phyloP scores from a whole-genome alignment of 2,113 vertebrate genomes.

The Copsychus sechellarum region DNA sequence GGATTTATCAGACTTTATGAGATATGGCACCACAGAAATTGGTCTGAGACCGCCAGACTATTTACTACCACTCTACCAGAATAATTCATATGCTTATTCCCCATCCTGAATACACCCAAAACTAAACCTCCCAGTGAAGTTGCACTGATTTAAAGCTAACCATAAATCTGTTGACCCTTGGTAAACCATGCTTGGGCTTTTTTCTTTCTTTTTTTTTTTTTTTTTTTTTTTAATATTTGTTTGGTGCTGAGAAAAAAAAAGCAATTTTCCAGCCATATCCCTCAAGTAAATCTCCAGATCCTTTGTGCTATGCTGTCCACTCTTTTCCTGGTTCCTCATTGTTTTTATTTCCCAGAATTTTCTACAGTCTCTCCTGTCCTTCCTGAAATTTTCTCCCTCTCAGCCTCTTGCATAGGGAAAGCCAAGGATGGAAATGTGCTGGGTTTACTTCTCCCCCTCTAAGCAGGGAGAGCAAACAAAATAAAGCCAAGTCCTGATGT shows the following conservation, averaged over 20 bases:
- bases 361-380: neutral
- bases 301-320: neutral
- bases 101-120: neutral
- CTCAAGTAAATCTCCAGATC: neutral
- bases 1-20: conserved; percentile 59
- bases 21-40: conserved; percentile 53
- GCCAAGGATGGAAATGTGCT: neutral
- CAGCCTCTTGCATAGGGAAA: neutral
- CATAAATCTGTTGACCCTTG: conserved; percentile 4
- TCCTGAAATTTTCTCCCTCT: neutral
- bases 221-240: neutral
- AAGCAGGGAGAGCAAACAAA: neutral
- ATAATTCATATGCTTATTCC: conserved; percentile 48
- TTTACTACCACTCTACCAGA: conserved; percentile 34
- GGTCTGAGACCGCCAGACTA: conserved; percentile 24
- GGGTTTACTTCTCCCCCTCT: neutral
- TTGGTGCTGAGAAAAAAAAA: neutral
- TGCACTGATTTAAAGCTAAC: conserved; percentile 23
- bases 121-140: neutral
- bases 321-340: neutral
- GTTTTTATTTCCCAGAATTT: neutral
- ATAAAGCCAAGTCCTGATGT: neutral
- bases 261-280: neutral
- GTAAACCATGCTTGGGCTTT: neutral
- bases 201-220: neutral